A percentile compares a stretch with the other conserved stretches of the same genome.
Evolutionary conservation across 2,113 vertebrate genomes (phyloP).

Genomic region (Ramphastos sulfuratus): DNA sequence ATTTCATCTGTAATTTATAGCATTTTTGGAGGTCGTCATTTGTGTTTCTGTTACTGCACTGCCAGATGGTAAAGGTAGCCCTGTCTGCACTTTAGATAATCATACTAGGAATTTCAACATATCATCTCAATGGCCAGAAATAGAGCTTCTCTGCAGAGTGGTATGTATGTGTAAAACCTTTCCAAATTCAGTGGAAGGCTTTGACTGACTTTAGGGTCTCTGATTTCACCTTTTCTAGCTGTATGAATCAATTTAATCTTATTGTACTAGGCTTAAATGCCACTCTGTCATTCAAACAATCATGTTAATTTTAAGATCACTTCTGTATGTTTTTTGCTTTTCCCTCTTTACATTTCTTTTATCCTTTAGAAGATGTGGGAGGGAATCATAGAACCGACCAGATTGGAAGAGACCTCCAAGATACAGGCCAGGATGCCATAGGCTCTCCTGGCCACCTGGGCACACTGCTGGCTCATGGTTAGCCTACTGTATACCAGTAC

Average conservation of each 20-base stretch:
- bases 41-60: background rate
- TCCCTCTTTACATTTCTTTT: constrained; percentile 1
- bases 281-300: background rate
- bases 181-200: background rate
- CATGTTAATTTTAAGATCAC: background rate
- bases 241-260: background rate
- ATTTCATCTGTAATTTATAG: background rate
- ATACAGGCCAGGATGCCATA: no score
- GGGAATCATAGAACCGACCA: no score
- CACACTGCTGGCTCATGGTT: no score
- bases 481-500: no score
- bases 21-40: background rate
- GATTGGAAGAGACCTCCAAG: no score
- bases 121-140: background rate
- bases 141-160: background rate
- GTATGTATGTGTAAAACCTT: background rate
- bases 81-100: background rate
- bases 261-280: background rate
- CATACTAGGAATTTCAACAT: background rate
- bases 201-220: background rate
- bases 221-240: background rate
- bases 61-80: background rate
- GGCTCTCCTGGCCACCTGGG: no score
- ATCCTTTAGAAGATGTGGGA: background rate
- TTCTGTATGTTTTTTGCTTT: background rate